Evolutionary conservation across 1,140 invertebrate species (phyloP), one percentile per base, ranked within the genome.

Genomic region (Cotesia chilonis): DNA sequence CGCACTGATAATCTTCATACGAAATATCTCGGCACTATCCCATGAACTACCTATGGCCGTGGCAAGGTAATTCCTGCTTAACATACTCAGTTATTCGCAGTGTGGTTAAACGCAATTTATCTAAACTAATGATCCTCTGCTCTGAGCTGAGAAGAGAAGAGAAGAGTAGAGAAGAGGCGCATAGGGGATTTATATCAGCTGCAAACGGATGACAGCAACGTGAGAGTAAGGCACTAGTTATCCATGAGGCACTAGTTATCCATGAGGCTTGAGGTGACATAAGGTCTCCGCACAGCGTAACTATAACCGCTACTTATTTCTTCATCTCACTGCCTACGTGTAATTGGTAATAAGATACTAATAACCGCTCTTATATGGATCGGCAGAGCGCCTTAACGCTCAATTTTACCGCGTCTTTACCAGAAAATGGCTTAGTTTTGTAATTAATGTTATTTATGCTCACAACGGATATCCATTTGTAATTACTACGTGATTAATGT

Each of bases 241-340:
- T 1, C 28, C 6, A 38, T 41, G 12, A 47, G 63, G 20, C 47
- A 35, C 10, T 57, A 55, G 61, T 38, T 66, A 12, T 1, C 28
- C 6, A 38, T 41, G 12, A 47, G 63, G 20, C 47, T n/a, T 75
- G 28, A 28, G 28, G 28, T 28, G 57, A 70, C 10, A 77, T 73
- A 78, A 72, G 64, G 73, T 72, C 70, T 69, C 55, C 55, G 68
- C 35, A 35, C 28, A 55, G 4, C 12, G 73, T 77, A 84, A 82
- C 79, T 77, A 80, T 82, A 84, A 82, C 82, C 81, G 78, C 77
- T 82, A 82, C 78, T 82, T 80, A 83, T 80, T 77, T 80, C 75
- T 61, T 9, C 17, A 65, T 20, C 38, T 5, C 54, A 47, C 65
- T 69, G 76, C 28, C 28, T 28, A 68, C 66, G 75, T 74, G 74